Evolutionary conservation across 2,888 invertebrate genomes (phyloP), one percentile per base, ranked within the genome.

Genomic region (Lampropteryx suffumata): DNA sequence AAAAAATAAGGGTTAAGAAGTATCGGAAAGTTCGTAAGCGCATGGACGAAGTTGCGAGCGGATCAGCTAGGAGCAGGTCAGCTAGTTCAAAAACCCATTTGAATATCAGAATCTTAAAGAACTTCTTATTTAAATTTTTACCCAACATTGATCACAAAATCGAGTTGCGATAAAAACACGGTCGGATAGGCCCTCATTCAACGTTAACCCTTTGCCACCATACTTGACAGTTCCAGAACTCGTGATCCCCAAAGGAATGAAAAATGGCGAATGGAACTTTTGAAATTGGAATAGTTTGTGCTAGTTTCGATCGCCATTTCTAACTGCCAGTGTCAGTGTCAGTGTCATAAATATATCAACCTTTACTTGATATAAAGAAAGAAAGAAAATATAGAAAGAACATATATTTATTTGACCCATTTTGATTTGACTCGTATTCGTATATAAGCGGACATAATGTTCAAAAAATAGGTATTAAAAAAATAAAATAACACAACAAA

Each of bases 211-310:
- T 62, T 59, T 61, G 51, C 62, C 49, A 50, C 62, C 56, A 54
- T 54, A 59, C 63, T 62, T 63, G 65, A 65, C 65, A 65, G 59
- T 65, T 58, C 43, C 40, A 59, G 52, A 61, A 59, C 63, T 61
- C 58, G 59, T 72, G 71, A 76, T 73, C 73, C 73, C 67, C 50
- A 53, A 67, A 66, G 70, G 71, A 71, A 76, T 76, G 76, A 77
- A 77, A 77, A 77, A 77, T 77, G 70, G 71, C 58, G 66, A 67
- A 65, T 65, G 67, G 60, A 76, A 77, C 69, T 77, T 76, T 61
- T 65, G 69, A 69, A 77, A 77, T 77, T 76, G 77, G 71, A 77
- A 77, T 77, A 77, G 77, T 77, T 77, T 67, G 73, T 53, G 67
- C 69, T 65, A 67, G 62, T 66, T 68, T 61, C 49, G 53, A 55